phyloP scores from a whole-genome alignment of 2,797 vertebrate species.

The Oreonectes daqikongensis region DNA sequence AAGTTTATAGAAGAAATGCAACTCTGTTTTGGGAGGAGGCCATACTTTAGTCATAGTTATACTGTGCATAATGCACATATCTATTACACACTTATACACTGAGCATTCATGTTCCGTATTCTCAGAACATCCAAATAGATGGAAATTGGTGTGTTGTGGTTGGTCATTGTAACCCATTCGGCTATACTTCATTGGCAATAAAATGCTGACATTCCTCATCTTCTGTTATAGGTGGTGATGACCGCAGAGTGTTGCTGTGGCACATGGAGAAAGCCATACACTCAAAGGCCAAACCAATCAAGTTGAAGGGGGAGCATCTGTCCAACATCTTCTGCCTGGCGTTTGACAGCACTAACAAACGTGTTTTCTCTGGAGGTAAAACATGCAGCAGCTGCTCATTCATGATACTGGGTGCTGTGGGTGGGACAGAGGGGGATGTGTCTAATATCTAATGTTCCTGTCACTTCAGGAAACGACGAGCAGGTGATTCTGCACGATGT shows the following conservation, averaged over 20 bases:
- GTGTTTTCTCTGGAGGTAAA: conserved; percentile 96
- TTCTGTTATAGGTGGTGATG: conserved; percentile 86
- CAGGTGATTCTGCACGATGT: conserved; percentile 99
- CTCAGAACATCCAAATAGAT: too few relatives aligned
- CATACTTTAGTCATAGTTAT: too few relatives aligned
- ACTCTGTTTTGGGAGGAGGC: too few relatives aligned
- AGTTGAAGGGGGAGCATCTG: conserved; percentile 95
- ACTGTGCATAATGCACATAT: too few relatives aligned
- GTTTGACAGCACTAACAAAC: conserved; percentile 95
- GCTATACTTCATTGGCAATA: neutral
- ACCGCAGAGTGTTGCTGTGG: conserved; percentile 96
- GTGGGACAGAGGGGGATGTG: neutral
- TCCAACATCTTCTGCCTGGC: conserved; percentile 99
- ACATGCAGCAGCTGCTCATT: neutral
- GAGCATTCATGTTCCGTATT: too few relatives aligned
- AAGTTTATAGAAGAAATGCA: too few relatives aligned
- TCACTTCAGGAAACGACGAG: conserved; percentile 90
- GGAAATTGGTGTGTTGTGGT: too few relatives aligned
- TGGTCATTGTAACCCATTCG: neutral
- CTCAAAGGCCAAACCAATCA: conserved; percentile 88
- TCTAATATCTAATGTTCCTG: conserved; percentile 47
- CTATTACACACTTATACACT: too few relatives aligned
- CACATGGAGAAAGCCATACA: conserved; percentile 96
- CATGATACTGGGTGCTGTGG: neutral
- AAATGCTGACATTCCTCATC: conserved; percentile 21